Conservation (phyloP, 23 tunicate species). For the Ciona savignyi region DNA sequence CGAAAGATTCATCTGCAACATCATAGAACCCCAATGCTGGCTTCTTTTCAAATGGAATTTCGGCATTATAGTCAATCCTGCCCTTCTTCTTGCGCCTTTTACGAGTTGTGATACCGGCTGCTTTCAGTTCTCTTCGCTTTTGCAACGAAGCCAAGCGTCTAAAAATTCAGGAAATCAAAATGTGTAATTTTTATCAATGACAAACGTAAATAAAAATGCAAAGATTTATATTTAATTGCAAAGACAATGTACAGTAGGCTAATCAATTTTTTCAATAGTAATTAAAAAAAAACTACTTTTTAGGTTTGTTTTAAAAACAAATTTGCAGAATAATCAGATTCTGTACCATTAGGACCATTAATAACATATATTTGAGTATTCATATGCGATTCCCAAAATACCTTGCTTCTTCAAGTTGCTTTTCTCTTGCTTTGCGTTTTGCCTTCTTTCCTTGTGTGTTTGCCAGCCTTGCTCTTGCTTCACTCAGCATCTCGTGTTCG, state of each 20-base stretch:
- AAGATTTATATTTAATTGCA: too few relatives aligned
- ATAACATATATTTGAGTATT: too few relatives aligned
- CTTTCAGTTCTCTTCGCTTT: conserved; percentile 93
- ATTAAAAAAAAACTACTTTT: too few relatives aligned
- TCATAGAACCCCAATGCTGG: conserved; percentile 94
- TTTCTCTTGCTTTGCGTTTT: conserved; percentile 95
- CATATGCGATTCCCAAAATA: too few relatives aligned
- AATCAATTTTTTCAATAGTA: too few relatives aligned
- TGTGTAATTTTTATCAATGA: too few relatives aligned
- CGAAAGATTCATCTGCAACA: conserved; percentile 53
- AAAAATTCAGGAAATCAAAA: background rate
- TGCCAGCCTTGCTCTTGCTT: conserved; percentile 91
- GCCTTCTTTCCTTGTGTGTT: conserved; percentile 99
- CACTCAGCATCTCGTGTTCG: conserved; percentile 95
- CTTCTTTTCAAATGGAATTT: conserved; percentile 89
- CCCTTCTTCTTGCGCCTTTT: conserved; percentile 53
- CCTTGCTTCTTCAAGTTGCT: conserved; percentile 98
- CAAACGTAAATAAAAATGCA: too few relatives aligned
- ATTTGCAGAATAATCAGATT: too few relatives aligned
- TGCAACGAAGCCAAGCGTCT: conserved; percentile 88
- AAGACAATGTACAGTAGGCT: too few relatives aligned
- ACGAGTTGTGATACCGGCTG: conserved; percentile 84
- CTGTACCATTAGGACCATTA: too few relatives aligned
- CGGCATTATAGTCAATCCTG: conserved; percentile 95
- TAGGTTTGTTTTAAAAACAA: too few relatives aligned